Percentiles rank a stretch among this genome's conserved stretches.
phyloP scores from a whole-genome alignment of 2,113 vertebrate genomes.

The Corvus cornix region DNA sequence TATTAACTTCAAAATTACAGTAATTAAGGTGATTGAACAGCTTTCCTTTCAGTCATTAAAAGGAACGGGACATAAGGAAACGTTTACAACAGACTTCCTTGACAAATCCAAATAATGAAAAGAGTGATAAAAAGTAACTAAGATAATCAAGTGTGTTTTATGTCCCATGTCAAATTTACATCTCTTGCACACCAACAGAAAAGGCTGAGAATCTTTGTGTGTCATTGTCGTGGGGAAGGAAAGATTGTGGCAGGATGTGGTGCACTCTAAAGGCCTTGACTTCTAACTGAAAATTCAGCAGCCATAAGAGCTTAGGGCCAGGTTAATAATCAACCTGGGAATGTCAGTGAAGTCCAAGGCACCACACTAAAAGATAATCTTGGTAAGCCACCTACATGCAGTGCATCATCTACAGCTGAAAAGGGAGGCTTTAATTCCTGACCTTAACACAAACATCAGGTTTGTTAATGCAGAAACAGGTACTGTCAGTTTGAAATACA shows the following conservation, averaged over 20 bases:
- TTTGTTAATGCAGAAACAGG: not conserved
- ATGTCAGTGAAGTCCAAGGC: not conserved
- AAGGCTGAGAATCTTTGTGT: not conserved
- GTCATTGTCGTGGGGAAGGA: accelerated
- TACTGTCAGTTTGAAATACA: not conserved
- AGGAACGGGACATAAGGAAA: not conserved
- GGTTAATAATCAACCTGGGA: not conserved
- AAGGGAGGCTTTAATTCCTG: not conserved
- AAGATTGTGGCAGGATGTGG: not conserved
- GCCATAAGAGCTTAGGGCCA: not conserved
- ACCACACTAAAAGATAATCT: not conserved
- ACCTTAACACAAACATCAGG: not conserved
- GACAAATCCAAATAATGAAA: not conserved
- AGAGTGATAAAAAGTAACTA: not conserved
- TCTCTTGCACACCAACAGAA: not conserved
- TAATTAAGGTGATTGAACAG: not conserved
- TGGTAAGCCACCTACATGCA: not conserved
- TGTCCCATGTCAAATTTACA: not conserved
- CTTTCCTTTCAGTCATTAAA: not conserved
- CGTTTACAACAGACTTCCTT: not conserved
- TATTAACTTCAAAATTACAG: not conserved
- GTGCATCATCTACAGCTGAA: not conserved
- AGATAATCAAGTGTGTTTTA: not conserved
- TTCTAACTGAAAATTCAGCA: not conserved
- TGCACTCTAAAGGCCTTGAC: not conserved